Evolutionary conservation across 2,888 invertebrate species (phyloP).

Genomic region (Chaitophorus viminalis): DNA sequence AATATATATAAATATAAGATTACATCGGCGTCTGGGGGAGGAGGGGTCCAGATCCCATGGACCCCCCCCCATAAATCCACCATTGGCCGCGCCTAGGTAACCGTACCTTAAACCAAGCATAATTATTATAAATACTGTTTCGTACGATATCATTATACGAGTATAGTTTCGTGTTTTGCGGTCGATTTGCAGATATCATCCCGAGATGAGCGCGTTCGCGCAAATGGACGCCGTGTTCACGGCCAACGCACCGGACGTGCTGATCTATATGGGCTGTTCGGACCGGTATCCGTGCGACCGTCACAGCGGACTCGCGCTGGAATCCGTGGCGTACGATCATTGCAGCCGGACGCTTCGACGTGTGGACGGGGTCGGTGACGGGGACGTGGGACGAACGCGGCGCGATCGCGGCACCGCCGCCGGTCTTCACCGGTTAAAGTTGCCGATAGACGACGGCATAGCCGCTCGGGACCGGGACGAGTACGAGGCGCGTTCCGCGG

Average conservation of each 20-base stretch:
- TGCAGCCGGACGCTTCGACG: constrained; percentile 4
- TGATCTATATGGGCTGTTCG: constrained; percentile 31
- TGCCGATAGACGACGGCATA: not conserved
- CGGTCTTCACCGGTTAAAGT: too few species aligned
- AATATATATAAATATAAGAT: too few species aligned
- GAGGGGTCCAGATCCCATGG: too few species aligned
- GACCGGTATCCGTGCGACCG: not conserved
- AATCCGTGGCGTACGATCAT: not conserved
- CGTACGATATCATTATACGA: not conserved
- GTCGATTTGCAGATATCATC: not conserved
- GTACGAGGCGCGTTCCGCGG: not conserved
- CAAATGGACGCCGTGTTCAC: not conserved
- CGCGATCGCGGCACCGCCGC: not conserved
- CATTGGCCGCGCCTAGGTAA: too few species aligned
- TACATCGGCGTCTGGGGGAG: too few species aligned
- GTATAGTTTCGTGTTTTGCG: too few species aligned
- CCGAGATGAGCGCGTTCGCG: not conserved
- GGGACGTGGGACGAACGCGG: not conserved
- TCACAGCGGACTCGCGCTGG: not conserved
- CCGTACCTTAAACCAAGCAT: too few species aligned
- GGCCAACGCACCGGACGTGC: constrained; percentile 19
- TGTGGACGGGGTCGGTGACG: too few species aligned
- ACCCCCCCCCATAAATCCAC: too few species aligned
- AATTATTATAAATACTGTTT: too few species aligned
- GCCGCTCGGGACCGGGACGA: not conserved